phyloP scores from a whole-genome alignment of 2,113 vertebrate species.

The Tamias sibiricus region DNA sequence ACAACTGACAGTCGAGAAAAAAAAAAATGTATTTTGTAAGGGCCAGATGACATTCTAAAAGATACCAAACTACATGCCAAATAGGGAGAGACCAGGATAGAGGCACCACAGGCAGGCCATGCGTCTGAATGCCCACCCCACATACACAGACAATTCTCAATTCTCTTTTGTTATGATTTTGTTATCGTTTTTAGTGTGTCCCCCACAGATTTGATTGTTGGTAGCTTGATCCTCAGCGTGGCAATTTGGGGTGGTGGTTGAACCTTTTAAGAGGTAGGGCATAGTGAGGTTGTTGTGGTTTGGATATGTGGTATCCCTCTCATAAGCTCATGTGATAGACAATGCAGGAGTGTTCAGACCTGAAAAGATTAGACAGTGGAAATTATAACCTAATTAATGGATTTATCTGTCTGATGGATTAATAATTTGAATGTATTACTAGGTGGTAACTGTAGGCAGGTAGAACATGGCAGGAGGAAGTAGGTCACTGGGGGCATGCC shows the following conservation, averaged over 20 bases:
- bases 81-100: neutral
- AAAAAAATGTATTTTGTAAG: neutral
- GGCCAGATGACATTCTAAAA: neutral
- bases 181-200: neutral
- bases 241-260: too few species aligned
- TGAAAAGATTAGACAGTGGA: too few species aligned
- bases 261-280: neutral
- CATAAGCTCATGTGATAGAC: too few species aligned
- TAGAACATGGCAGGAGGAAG: too few species aligned
- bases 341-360: too few species aligned
- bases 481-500: too few species aligned
- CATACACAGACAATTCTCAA: accelerated
- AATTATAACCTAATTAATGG: too few species aligned
- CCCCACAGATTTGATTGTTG: neutral
- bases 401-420: too few species aligned
- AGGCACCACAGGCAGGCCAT: neutral
- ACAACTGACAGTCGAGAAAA: neutral
- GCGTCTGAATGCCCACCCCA: accelerated
- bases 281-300: too few species aligned
- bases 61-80: neutral
- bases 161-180: neutral
- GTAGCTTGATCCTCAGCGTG: neutral
- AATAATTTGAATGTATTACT: too few species aligned
- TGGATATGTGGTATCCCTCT: too few species aligned
- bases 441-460: too few species aligned